These are phyloP conservation scores for Antedon bifida DNA, from an alignment of 35 echinoderm and acorn worm genomes.

Conservation along the genomic window DNA sequence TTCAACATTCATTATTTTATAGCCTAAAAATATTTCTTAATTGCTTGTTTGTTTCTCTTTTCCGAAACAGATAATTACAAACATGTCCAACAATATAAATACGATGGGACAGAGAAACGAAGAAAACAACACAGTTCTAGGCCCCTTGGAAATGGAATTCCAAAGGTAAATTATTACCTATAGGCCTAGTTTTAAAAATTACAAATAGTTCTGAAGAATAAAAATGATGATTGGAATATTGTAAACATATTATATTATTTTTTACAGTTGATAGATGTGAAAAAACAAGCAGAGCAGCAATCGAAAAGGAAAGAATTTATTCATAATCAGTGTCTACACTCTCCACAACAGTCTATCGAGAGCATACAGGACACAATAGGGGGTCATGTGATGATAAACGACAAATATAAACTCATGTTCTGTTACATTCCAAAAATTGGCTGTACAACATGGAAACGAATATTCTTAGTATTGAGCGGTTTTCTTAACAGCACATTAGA, in stretches of 20 bases:
- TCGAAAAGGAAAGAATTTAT: background rate
- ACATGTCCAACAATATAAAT: no score
- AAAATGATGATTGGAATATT: no score
- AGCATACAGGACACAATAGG: background rate
- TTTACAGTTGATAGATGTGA: background rate
- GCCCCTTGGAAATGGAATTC: no score
- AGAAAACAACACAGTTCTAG: no score
- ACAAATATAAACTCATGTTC: slow-evolving; percentile 38
- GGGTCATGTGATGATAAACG: slow-evolving; percentile 15
- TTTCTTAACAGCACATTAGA: background rate
- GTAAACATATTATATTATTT: background rate
- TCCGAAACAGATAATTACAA: no score
- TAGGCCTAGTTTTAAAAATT: no score
- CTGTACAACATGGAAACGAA: slow-evolving; percentile 55
- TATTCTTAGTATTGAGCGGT: slow-evolving; percentile 19
- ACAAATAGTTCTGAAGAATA: no score
- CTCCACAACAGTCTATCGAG: background rate
- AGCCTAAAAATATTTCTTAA: no score
- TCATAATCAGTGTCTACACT: background rate
- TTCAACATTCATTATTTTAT: no score
- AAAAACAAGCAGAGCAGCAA: background rate
- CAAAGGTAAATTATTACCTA: no score
- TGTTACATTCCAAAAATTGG: slow-evolving; percentile 63
- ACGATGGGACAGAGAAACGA: no score
- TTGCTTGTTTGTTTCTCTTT: no score